Evolutionary conservation across 2,113 vertebrate genomes (phyloP).

Genomic region (Eira barbara): DNA sequence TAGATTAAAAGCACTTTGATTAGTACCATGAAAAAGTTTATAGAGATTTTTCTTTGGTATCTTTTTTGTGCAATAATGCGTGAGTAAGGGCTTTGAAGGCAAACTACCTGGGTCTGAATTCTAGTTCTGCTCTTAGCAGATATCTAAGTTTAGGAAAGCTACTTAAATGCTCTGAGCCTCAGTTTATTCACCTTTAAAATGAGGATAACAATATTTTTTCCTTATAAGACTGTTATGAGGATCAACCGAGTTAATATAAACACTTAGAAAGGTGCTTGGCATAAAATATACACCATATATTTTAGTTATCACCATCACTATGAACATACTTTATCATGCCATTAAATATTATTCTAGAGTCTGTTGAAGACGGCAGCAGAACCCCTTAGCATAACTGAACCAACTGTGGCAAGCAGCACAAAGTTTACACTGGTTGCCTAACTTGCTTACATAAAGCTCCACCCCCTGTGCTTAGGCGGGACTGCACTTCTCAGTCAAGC

Average conservation of each 20-base stretch:
- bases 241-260: not conserved
- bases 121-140: not conserved
- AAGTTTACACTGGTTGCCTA: not conserved
- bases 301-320: not conserved
- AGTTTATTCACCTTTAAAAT: not conserved
- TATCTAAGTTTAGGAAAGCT: not conserved
- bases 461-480: not conserved
- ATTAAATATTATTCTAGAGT: not conserved
- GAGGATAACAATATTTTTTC: not conserved
- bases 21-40: not conserved
- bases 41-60: not conserved
- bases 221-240: not conserved
- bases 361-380: not conserved
- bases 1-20: not conserved
- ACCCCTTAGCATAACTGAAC: not conserved
- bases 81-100: not conserved
- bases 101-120: not conserved
- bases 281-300: not conserved
- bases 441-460: not conserved
- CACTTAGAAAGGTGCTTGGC: not conserved
- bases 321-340: not conserved
- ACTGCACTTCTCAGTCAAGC: not conserved
- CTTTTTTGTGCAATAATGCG: not conserved
- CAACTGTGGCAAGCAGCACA: not conserved
- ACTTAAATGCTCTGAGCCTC: not conserved